phyloP scores from a whole-genome alignment of 2,797 vertebrate genomes.

The Lateolabrax maculatus region DNA sequence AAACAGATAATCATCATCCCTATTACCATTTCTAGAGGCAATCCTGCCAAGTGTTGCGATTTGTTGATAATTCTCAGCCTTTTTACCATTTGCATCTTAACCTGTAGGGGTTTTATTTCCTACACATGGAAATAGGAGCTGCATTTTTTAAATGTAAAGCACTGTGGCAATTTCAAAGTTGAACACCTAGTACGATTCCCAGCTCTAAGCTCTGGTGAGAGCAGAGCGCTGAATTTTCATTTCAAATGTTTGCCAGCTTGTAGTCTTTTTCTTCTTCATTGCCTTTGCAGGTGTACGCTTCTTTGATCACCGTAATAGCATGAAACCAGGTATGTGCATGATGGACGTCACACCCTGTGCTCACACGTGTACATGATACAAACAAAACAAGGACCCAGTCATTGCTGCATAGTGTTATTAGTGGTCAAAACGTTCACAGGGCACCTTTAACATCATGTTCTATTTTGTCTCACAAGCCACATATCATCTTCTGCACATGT shows the following conservation, averaged over 20 bases:
- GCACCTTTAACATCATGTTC: neutral
- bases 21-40: neutral
- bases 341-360: neutral
- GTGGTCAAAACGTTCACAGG: neutral
- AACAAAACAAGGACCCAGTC: neutral
- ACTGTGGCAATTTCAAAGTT: neutral
- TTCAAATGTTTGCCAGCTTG: neutral
- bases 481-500: neutral
- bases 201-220: rapidly evolving
- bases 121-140: neutral
- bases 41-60: neutral
- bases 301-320: neutral
- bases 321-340: neutral
- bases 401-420: neutral
- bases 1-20: neutral
- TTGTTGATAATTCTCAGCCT: neutral
- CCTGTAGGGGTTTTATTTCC: neutral
- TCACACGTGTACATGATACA: neutral
- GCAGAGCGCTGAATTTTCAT: no score
- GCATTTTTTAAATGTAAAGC: neutral
- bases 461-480: neutral
- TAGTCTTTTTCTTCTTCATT: neutral
- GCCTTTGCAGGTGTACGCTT: neutral
- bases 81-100: neutral
- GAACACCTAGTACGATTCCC: neutral